These are phyloP conservation scores for Atlantisia rogersi DNA, from an alignment of 2,113 vertebrate genomes.

Conservation along the genomic window DNA sequence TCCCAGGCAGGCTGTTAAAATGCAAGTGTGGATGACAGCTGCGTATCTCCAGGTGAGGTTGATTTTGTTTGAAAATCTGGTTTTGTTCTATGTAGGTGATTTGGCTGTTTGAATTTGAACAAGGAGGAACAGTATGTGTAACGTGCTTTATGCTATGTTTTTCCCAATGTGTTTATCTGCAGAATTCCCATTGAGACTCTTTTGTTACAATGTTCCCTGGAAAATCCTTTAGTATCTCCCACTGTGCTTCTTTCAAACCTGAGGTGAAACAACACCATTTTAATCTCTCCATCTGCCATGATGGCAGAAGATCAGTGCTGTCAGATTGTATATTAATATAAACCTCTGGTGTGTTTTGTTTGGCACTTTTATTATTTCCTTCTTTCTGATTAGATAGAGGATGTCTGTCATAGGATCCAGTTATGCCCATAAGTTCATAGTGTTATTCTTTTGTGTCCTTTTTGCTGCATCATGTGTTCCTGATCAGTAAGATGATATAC, in stretches of 20 bases:
- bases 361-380: not conserved
- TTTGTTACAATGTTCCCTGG: not conserved
- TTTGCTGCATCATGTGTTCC: not conserved
- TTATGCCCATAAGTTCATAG: not conserved
- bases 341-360: not conserved
- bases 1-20: conserved; percentile 19
- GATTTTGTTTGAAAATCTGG: conserved; percentile 12
- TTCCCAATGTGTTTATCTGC: not conserved
- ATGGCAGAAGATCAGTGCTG: conserved; percentile 33
- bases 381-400: not conserved
- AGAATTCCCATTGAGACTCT: conserved; percentile 40
- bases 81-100: conserved; percentile 13
- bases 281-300: conserved; percentile 49
- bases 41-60: conserved; percentile 42
- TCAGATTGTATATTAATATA: not conserved
- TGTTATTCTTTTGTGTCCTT: not conserved
- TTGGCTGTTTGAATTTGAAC: conserved; percentile 36
- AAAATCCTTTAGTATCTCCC: conserved; percentile 47
- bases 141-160: not conserved
- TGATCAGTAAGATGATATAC: not conserved
- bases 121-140: not conserved
- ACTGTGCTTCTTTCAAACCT: conserved; percentile 13
- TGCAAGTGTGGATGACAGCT: conserved; percentile 35
- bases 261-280: not conserved
- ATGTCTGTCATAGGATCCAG: not conserved